Base-by-base conservation (phyloP, 2,113 vertebrate species). In the Chloroceryle aenea region DNA sequence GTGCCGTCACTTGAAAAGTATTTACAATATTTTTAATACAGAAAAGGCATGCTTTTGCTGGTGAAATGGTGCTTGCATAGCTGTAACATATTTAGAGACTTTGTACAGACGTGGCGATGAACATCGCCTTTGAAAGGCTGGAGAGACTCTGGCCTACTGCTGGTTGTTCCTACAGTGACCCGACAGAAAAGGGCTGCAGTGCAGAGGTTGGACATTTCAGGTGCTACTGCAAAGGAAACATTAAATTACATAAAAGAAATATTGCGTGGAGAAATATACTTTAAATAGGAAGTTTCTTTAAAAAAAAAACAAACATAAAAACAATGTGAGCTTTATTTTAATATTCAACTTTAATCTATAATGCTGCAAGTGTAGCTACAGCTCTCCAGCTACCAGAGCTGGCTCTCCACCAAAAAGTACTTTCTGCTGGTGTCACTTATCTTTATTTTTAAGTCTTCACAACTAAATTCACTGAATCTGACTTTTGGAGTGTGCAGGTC, bases 51-150 rank as follows among this genome's bases (percentile, higher is more conserved):
- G 14, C 30, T n/a, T 71, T 53, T 66, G 56, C 45, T 61, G 56
- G 36, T 16, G 50, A 64, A 63, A 56, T 36, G 12, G 11, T 80
- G 50, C 19, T 71, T 69, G 40, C 48, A 45, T 19, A 26, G 43
- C 10, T 59, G 22, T 43, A 62, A 38, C 2, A 1, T 17, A 14
- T 25, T 77, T 56, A 30, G 66, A 10, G 77, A 14, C 20, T 50
- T 20, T 12, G 29, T 6, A 20, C 1, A 40, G 29, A 11, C 5
- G 21, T 12, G 42, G 38, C 1, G 1, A 20, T 18, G 23, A 72
- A 26, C 1, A 0, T 3, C 4, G 1, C 48, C 38, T 53, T 32
- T 34, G 29, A 42, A 17, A 23, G 3, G 23, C 1, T 16, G 84
- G 42, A 21, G 25, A 62, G 34, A 8, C 26, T 17, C 48, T 22